A percentile compares a stretch with the other conserved stretches of the same genome.
These are phyloP conservation scores for Gymnoscelis rufifasciata DNA, from an alignment of 2,888 invertebrate genomes.

Conservation along the genomic window DNA sequence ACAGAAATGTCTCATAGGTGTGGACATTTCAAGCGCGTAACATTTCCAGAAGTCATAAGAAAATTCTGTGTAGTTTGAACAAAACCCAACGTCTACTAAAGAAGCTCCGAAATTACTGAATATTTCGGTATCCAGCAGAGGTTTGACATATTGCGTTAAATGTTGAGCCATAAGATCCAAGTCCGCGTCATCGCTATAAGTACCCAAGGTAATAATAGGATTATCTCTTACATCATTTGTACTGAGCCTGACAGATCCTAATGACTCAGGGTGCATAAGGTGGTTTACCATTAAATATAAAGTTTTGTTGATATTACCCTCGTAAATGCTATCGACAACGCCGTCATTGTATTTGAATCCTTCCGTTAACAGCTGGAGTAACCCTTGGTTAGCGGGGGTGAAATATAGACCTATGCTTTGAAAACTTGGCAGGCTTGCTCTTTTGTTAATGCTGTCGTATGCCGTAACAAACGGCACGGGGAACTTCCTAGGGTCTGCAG, in stretches of 20 bases:
- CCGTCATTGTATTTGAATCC: conserved; percentile 31
- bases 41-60: conserved; percentile 29
- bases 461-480: conserved; percentile 26
- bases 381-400: conserved; percentile 19
- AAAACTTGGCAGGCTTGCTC: conserved; percentile 29
- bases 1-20: conserved; percentile 33
- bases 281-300: conserved; percentile 18
- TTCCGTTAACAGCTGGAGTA: conserved; percentile 33
- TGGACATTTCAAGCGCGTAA: conserved; percentile 27
- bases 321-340: conserved; percentile 34
- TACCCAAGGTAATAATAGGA: conserved; percentile 19
- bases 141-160: background rate
- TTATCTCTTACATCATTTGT: conserved; percentile 18
- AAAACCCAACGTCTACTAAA: conserved; percentile 15
- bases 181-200: conserved; percentile 12
- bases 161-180: conserved; percentile 10
- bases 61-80: background rate
- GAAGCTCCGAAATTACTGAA: conserved; percentile 19
- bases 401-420: conserved; percentile 30
- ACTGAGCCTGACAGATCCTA: conserved; percentile 24
- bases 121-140: conserved; percentile 14
- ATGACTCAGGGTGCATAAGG: conserved; percentile 29
- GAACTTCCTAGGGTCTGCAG: conserved; percentile 19
- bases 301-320: conserved; percentile 15
- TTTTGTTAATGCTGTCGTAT: conserved; percentile 1